phyloP scores from a whole-genome alignment of 2,888 invertebrate genomes.

The Sarcophaga subvicina region DNA sequence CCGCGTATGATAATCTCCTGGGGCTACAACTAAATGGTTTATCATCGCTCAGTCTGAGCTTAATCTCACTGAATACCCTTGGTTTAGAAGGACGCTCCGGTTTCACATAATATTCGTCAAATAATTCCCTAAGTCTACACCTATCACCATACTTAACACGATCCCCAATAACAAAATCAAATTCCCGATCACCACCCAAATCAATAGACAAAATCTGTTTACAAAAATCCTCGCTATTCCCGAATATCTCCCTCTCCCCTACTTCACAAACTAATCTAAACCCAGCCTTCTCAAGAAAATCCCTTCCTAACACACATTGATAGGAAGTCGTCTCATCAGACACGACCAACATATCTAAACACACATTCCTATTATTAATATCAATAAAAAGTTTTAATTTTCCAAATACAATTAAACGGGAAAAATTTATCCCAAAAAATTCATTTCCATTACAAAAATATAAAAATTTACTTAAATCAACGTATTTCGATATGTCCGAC shows the following conservation, averaged over 20 bases:
- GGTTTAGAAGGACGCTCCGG: neutral
- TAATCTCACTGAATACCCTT: neutral
- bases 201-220: constrained; percentile 3
- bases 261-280: neutral
- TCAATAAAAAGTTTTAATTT: neutral
- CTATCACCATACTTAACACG: neutral
- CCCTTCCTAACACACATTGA: neutral
- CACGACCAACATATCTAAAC: constrained; percentile 8
- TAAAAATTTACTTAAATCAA: neutral
- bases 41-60: neutral
- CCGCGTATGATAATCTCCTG: neutral
- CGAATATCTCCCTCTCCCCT: neutral
- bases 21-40: neutral
- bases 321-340: constrained; percentile 10
- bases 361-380: constrained; percentile 10
- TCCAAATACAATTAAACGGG: neutral
- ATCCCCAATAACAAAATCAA: constrained; percentile 13
- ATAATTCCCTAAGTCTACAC: neutral
- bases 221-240: neutral
- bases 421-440: constrained; percentile 21
- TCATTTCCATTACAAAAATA: neutral
- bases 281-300: constrained; percentile 12
- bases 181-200: constrained; percentile 4
- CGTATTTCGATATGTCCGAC: neutral
- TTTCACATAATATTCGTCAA: constrained; percentile 6